A percentile compares a stretch with the other conserved stretches of the same genome.
These are phyloP conservation scores for Ichneumon xanthorius DNA, from an alignment of 2,888 invertebrate species.

Conservation along the genomic window DNA sequence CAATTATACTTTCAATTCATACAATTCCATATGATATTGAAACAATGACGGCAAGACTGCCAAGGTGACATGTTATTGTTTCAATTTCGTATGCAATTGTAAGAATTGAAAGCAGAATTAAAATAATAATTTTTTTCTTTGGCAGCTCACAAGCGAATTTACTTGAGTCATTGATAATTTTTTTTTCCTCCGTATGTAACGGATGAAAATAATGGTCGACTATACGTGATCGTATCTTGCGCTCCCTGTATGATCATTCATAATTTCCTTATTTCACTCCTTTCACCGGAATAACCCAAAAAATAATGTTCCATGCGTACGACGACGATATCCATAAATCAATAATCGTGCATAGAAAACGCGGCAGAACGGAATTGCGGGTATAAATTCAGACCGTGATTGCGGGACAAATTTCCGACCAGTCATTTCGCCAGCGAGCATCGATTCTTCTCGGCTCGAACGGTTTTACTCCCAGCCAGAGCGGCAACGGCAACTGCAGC, in stretches of 20 bases:
- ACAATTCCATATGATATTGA: no score
- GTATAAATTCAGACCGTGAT: slow-evolving; percentile 28
- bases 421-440: slow-evolving; percentile 47
- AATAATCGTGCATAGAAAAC: slow-evolving; percentile 7
- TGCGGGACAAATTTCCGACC: slow-evolving; percentile 47
- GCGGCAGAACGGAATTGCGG: not conserved
- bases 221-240: not conserved
- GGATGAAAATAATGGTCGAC: not conserved
- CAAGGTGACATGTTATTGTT: no score
- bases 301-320: not conserved
- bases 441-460: slow-evolving; percentile 67
- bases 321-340: not conserved
- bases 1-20: no score
- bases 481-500: slow-evolving; percentile 26
- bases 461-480: slow-evolving; percentile 4
- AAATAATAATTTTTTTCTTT: no score
- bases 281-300: not conserved
- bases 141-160: no score
- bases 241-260: not conserved
- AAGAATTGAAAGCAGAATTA: no score
- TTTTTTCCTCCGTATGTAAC: not conserved
- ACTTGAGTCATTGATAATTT: no score
- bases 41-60: no score
- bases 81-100: no score
- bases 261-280: not conserved